Evolutionary conservation across 2,797 vertebrate genomes (phyloP), one percentile per base, ranked within the genome.

Genomic region (Pagetopsis macropterus): DNA sequence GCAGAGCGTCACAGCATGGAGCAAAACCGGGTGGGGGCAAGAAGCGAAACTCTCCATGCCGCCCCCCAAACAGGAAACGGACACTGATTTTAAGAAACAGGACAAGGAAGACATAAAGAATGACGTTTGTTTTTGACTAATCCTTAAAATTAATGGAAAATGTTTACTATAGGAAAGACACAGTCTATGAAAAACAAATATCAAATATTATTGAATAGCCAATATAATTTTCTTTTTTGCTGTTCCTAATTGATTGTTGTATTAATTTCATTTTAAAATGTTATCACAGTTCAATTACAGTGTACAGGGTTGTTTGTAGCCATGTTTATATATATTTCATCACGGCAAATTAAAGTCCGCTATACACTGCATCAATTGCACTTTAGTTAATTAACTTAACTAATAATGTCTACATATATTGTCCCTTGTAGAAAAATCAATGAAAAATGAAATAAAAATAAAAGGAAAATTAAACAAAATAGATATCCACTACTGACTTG

Each of bases 41-140:
- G 75, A 98, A 99, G 77, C 95, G 96, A 89, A 99, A 98, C 64
- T 98, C 97, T 57, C 98, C 98, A 15, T 99, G 96, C 51, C 92
- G 90, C 46, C 96, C 97, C 6, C 98, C 98, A 59, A 99, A 96
- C 78, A 99, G 91, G 92, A 99, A 96, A 81, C 94, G 95, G 58
- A 97, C 92, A 88, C 98, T 99, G 75, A 63, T 73, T 44, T 70
- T 4, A 64, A 76, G n/a, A 74, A 74, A 84, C 0, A 17, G 17
- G 11, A 74, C 12, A 67, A 49, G 3, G 6, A 62, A 58, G 6
- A 13, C 4, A 56, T 37, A 4, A 51, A 40, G 2, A 19, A 67
- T 12, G 1, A 44, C 15, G 11, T 13, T 43, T 45, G 66, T 13
- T 3, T 41, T 60, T 37, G 15, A 54, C 17, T 27, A 11, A 3